Evolutionary conservation across 2,797 vertebrate species (phyloP).

Genomic region (Peromyscus eremicus): DNA sequence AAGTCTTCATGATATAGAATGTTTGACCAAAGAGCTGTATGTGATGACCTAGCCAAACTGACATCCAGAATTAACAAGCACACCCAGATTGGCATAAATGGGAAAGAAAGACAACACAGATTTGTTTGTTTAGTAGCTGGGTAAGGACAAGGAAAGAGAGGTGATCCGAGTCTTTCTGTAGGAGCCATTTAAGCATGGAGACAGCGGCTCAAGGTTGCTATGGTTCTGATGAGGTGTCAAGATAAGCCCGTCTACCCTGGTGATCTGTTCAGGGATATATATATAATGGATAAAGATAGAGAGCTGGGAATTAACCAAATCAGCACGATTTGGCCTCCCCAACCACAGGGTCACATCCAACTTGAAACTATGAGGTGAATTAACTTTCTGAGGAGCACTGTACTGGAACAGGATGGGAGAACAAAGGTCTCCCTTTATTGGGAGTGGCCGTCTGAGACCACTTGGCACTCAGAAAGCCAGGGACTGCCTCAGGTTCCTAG

Average conservation of each 20-base stretch:
- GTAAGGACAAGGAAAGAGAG: neutral
- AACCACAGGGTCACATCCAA: neutral
- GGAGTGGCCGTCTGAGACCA: neutral
- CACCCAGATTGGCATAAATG: neutral
- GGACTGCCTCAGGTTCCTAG: neutral
- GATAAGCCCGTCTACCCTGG: neutral
- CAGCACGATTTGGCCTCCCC: fast-evolving
- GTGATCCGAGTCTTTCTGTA: neutral
- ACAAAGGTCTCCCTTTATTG: no score
- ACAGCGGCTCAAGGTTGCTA: neutral
- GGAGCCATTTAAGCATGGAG: neutral
- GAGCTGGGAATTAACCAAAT: neutral
- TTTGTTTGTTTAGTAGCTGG: neutral
- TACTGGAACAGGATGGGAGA: neutral
- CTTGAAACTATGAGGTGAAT: neutral
- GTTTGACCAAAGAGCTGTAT: neutral
- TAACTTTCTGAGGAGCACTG: neutral
- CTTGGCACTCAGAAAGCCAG: neutral
- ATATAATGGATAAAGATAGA: neutral
- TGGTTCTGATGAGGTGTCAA: neutral
- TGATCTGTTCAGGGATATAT: neutral
- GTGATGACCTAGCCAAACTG: neutral
- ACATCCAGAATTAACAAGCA: neutral
- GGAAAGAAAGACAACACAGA: neutral
- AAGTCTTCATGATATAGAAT: neutral